phyloP scores from a whole-genome alignment of 2,113 vertebrate genomes.

The Psittacus erithacus region DNA sequence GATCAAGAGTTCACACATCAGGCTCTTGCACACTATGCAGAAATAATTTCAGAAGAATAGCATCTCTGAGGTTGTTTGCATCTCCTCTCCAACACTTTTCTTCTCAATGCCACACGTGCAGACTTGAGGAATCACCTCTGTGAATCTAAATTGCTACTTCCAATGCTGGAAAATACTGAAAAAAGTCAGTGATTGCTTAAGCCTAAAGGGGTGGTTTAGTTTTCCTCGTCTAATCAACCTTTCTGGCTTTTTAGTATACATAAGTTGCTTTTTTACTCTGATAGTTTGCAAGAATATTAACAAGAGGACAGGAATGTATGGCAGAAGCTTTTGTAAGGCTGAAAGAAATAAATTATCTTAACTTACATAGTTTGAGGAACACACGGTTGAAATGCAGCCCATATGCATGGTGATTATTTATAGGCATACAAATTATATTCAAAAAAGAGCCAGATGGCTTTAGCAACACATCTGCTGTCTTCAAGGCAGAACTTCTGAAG shows the following conservation, averaged over 20 bases:
- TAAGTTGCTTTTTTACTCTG: constrained; percentile 8
- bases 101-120: constrained; percentile 27
- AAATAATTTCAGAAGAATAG: constrained; percentile 35
- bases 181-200: constrained; percentile 46
- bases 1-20: constrained; percentile 30
- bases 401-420: constrained; percentile 74
- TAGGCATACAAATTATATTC: constrained; percentile 75
- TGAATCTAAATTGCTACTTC: constrained; percentile 63
- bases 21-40: background rate
- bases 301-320: constrained; percentile 46
- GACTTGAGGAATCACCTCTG: constrained; percentile 23
- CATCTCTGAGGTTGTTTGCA: background rate
- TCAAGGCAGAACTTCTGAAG: constrained; percentile 64
- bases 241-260: constrained; percentile 13
- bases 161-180: constrained; percentile 40
- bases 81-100: constrained; percentile 4
- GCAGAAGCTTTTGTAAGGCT: constrained; percentile 52
- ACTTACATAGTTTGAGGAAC: constrained; percentile 60
- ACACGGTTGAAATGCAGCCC: constrained; percentile 53
- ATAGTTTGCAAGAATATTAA: constrained; percentile 63
- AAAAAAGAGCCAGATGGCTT: constrained; percentile 75
- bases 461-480: constrained; percentile 72
- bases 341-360: constrained; percentile 57
- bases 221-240: constrained; percentile 52
- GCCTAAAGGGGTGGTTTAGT: constrained; percentile 23